Evolutionary conservation across 1,140 invertebrate genomes (phyloP).

Genomic region (Dreissena rostriformis): DNA sequence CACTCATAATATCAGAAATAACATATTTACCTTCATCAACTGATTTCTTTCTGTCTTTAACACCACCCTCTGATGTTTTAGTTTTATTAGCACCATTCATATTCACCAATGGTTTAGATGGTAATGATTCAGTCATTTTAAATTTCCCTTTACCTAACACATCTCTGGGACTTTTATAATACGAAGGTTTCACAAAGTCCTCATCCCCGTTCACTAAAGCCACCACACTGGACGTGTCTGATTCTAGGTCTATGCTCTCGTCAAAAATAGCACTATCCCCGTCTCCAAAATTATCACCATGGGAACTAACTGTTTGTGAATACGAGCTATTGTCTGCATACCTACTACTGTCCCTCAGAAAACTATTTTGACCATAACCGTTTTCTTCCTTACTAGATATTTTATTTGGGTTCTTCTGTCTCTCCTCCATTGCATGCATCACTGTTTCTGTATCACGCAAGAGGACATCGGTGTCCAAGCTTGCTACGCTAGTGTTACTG

Average conservation of each 20-base stretch:
- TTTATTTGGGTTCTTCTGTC: slow-evolving; percentile 66
- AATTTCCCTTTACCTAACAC: slow-evolving; percentile 62
- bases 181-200: slow-evolving; percentile 68
- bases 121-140: slow-evolving; percentile 56
- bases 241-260: slow-evolving; percentile 60
- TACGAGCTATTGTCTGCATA: slow-evolving; percentile 10
- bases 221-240: slow-evolving; percentile 72
- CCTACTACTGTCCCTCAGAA: slow-evolving; percentile 10
- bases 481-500: slow-evolving; percentile 61
- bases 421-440: slow-evolving; percentile 83
- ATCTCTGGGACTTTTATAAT: slow-evolving; percentile 73
- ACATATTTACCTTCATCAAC: slow-evolving; percentile 57
- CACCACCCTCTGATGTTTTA: slow-evolving; percentile 26
- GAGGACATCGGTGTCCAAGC: slow-evolving; percentile 82
- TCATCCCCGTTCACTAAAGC: slow-evolving; percentile 75
- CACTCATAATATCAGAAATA: slow-evolving; percentile 73
- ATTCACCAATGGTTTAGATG: slow-evolving; percentile 58
- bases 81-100: slow-evolving; percentile 43
- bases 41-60: slow-evolving; percentile 32
- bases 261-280: slow-evolving; percentile 36
- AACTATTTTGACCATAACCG: slow-evolving; percentile 32
- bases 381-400: slow-evolving; percentile 28
- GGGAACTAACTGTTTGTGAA: neutral
- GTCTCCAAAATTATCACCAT: neutral
- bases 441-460: slow-evolving; percentile 83